phyloP scores from a whole-genome alignment of 1,140 invertebrate genomes.

The Tetraneura akinire region DNA sequence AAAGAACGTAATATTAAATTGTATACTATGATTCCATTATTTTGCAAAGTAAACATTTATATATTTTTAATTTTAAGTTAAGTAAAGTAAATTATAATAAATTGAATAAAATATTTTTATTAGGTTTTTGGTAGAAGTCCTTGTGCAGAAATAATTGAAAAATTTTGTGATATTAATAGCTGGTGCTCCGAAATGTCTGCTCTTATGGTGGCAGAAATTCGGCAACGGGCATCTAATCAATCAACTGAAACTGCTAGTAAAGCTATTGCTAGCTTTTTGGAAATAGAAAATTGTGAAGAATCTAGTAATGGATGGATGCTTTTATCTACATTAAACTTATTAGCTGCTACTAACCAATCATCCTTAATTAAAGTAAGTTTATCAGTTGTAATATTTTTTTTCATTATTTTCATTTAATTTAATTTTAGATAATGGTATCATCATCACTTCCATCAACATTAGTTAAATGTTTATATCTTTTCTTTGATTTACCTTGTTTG shows the following conservation, averaged over 20 bases:
- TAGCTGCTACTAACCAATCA: constrained; percentile 79
- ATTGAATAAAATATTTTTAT: constrained; percentile 41
- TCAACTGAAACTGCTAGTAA: constrained; percentile 93
- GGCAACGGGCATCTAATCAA: constrained; percentile 90
- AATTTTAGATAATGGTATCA: constrained; percentile 85
- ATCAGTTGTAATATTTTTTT: not conserved
- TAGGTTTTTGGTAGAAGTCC: constrained; percentile 90
- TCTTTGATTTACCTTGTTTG: constrained; percentile 94
- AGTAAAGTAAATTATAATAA: constrained; percentile 1
- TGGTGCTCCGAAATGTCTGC: constrained; percentile 93
- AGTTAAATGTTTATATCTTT: constrained; percentile 97
- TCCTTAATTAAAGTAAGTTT: constrained; percentile 66
- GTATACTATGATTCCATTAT: constrained; percentile 96
- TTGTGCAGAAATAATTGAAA: constrained; percentile 90
- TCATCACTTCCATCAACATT: constrained; percentile 94
- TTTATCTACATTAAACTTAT: constrained; percentile 84
- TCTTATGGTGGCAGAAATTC: constrained; percentile 92
- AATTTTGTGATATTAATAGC: constrained; percentile 89
- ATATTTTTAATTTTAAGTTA: not conserved
- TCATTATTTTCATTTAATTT: not conserved
- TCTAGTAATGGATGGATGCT: constrained; percentile 97
- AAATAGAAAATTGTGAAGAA: constrained; percentile 89
- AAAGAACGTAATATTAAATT: constrained; percentile 89
- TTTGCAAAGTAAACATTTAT: constrained; percentile 82
- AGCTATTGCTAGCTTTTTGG: constrained; percentile 93